Evolutionary conservation across 2,888 invertebrate species (phyloP).

Genomic region (Leptinotarsa rubiginosa): DNA sequence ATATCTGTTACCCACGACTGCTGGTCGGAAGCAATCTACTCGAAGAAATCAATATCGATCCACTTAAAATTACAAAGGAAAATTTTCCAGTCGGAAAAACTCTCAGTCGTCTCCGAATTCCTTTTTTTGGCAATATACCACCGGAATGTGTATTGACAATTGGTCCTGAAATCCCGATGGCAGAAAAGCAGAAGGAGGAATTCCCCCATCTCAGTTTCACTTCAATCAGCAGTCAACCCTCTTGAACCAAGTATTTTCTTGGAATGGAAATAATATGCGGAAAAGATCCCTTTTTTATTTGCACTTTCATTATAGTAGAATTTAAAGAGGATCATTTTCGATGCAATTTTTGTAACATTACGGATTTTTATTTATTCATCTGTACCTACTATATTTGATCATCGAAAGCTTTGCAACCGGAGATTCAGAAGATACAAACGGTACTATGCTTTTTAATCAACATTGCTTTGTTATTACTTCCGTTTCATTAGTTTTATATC

Average conservation of each 20-base stretch:
- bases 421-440: no score
- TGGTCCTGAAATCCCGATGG: not conserved
- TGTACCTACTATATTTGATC: not conserved
- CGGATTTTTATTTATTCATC: not conserved
- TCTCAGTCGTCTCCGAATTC: not conserved
- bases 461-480: no score
- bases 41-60: not conserved
- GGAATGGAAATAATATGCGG: not conserved
- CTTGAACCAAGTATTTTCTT: not conserved
- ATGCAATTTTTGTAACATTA: not conserved
- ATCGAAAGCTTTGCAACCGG: no score
- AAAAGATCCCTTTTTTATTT: not conserved
- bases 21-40: not conserved
- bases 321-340: not conserved
- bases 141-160: slow-evolving; percentile 4
- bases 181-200: not conserved
- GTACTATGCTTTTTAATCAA: no score
- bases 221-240: not conserved
- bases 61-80: not conserved
- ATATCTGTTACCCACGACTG: no score
- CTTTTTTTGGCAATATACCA: not conserved
- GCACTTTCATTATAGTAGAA: not conserved
- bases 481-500: no score
- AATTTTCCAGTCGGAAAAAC: not conserved
- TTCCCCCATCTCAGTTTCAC: not conserved